These are phyloP conservation scores for Mionectes macconnelli DNA, from an alignment of 2,113 vertebrate species.

Conservation along the genomic window DNA sequence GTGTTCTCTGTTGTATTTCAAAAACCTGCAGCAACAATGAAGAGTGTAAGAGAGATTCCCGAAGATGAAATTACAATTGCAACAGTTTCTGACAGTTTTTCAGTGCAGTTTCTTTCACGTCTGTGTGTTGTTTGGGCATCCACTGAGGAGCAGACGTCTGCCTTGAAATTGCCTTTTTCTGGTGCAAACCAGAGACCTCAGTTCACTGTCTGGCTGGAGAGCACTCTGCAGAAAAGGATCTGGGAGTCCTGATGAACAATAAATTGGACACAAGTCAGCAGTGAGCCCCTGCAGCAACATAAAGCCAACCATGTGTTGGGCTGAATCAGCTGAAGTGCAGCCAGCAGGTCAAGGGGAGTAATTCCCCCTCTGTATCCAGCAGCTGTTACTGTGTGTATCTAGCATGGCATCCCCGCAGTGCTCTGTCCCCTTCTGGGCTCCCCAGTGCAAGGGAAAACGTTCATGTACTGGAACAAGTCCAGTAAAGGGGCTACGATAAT, in stretches of 20 bases:
- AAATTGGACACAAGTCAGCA: not conserved
- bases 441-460: not conserved
- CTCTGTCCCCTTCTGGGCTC: not conserved
- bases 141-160: not conserved
- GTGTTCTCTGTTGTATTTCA: constrained; percentile 64
- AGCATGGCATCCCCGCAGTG: not conserved
- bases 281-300: not conserved
- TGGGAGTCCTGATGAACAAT: not conserved
- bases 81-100: not conserved
- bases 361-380: not conserved
- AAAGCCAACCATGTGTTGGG: not conserved
- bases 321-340: not conserved
- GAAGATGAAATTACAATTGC: not conserved
- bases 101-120: not conserved
- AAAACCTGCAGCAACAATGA: constrained; percentile 28
- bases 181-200: not conserved
- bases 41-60: not conserved
- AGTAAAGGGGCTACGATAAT: not conserved
- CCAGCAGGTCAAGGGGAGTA: not conserved
- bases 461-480: not conserved
- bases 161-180: not conserved
- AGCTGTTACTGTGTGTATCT: no score
- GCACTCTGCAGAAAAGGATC: not conserved
- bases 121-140: not conserved
- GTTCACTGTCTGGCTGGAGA: not conserved